Evolutionary conservation across 2,113 vertebrate species (phyloP), one percentile per base, ranked within the genome.

Genomic region (Climacteris rufus): DNA sequence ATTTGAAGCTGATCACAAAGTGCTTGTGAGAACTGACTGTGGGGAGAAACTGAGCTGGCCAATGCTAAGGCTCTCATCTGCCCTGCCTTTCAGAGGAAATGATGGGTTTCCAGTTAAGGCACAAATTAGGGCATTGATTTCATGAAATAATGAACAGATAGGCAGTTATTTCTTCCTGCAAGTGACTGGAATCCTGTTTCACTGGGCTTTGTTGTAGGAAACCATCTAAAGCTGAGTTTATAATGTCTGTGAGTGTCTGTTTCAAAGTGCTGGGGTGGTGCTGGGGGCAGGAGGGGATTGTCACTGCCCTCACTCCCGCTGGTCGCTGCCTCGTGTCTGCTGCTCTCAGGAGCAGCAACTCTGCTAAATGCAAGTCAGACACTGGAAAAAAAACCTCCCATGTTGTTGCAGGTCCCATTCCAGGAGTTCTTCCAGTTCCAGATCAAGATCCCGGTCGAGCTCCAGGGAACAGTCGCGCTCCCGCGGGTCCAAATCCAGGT

Each of bases 401-500:
- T 98, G 98, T 98, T 98, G 98, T 99, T 99, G 98, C 99, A 99
- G 99, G 98, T 99, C 99, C 98, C 98, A 98, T 86, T 99, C 99
- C 98, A 98, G 99, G 98, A 99, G 99, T 96, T 99, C 99, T 94
- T 99, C 99, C 97, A 99, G 99, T 94, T 99, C 99, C 98, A 98
- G 99, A 96, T 99, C 99, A 97, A 98, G 99, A 94, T 99, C 99
- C 97, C 98, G 98, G 96, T 99, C 99, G 91, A 99, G 97, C 94
- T 98, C 98, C 97, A 98, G 98, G 97, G 98, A 98, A 87, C 98
- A 71, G 91, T 98, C 98, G 79, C 98, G 98, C 94, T 98, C 98
- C 97, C 98, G 98, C 94, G 98, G 99, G 99, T 99, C 99, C 97
- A 99, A 98, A 98, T 99, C 99, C 98, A 99, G 99, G 99, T 99